phyloP scores from a whole-genome alignment of 2,113 vertebrate genomes.

The Pongo pygmaeus region DNA sequence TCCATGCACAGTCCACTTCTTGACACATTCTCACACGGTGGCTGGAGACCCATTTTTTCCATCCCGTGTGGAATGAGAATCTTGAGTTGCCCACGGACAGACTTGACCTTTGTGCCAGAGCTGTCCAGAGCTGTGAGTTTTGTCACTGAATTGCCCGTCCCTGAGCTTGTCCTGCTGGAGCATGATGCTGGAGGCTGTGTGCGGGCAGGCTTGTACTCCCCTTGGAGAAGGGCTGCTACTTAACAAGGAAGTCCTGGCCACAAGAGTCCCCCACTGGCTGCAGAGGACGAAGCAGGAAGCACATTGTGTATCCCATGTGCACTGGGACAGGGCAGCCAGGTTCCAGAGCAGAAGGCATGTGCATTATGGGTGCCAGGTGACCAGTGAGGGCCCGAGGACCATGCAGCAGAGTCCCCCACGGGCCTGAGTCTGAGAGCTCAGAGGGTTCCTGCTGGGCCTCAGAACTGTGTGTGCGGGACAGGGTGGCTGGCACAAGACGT shows the following conservation, averaged over 20 bases:
- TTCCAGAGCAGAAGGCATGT: background rate
- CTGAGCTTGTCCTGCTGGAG: background rate
- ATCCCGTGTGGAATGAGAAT: background rate
- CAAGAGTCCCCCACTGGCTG: background rate
- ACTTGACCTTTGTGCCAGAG: background rate
- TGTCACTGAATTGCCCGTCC: background rate
- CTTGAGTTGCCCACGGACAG: background rate
- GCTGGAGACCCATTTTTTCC: background rate
- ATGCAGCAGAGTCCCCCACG: background rate
- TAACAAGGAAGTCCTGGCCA: background rate
- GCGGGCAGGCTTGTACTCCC: background rate
- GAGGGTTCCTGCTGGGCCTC: background rate
- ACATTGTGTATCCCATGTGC: accelerated
- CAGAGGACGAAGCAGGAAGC: background rate
- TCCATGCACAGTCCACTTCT: background rate
- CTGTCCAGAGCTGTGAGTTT: background rate
- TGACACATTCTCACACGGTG: background rate
- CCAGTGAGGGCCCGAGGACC: background rate
- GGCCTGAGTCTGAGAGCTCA: background rate
- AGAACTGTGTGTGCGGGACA: background rate
- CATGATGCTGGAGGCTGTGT: background rate
- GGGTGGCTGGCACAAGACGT: background rate
- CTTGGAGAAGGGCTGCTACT: background rate
- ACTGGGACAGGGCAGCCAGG: background rate
- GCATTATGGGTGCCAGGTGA: background rate